phyloP scores from a whole-genome alignment of 1,140 invertebrate species.

The Cydia amplana region DNA sequence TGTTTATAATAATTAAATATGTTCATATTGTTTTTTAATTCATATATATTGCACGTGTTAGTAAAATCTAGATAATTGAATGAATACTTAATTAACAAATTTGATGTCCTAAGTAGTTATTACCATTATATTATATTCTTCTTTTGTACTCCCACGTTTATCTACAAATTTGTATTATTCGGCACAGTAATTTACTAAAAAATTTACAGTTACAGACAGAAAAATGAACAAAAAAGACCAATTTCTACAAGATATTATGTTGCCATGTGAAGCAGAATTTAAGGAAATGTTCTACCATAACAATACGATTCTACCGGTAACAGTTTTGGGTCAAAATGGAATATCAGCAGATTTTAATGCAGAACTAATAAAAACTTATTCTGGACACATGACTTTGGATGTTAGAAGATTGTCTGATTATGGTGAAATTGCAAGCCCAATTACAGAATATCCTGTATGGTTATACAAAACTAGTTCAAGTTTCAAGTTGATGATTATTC shows the following conservation, averaged over 20 bases:
- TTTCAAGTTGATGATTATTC: constrained; percentile 31
- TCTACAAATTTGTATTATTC: constrained; percentile 1
- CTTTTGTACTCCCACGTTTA: constrained; percentile 66
- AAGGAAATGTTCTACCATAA: background rate
- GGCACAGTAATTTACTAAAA: background rate
- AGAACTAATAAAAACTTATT: constrained; percentile 6
- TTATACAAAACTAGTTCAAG: constrained; percentile 34
- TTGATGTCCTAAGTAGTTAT: background rate
- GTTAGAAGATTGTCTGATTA: background rate
- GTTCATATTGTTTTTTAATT: background rate
- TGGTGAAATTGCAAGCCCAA: background rate
- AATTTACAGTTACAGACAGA: constrained; percentile 52
- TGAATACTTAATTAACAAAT: background rate
- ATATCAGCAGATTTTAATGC: background rate
- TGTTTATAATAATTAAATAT: background rate
- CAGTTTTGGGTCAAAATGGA: constrained; percentile 8
- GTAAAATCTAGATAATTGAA: too few relatives aligned
- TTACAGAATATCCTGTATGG: constrained; percentile 35
- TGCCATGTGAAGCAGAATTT: background rate
- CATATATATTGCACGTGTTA: background rate
- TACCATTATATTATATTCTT: background rate
- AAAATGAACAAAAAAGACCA: constrained; percentile 43
- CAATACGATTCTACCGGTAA: background rate
- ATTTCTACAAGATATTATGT: background rate
- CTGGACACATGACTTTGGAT: background rate